These are phyloP conservation scores for Pluvialis apricaria DNA, from an alignment of 2,113 vertebrate genomes.

Conservation along the genomic window DNA sequence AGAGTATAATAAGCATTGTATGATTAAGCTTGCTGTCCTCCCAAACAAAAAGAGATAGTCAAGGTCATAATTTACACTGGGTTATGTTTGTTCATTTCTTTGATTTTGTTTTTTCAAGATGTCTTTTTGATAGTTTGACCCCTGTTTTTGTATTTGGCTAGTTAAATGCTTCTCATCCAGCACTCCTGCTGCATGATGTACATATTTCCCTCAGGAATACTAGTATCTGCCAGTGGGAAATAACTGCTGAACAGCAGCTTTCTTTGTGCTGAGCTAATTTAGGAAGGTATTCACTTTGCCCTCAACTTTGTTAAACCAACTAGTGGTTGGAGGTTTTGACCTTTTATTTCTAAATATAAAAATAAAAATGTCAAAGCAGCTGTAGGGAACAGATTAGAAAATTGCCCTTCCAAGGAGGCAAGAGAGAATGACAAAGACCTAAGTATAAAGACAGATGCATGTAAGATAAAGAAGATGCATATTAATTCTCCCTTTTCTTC, in stretches of 20 bases:
- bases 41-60: not conserved
- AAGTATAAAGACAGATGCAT: not conserved
- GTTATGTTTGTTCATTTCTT: not conserved
- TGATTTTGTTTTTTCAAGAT: not conserved
- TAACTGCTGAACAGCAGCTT: not conserved
- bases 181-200: not conserved
- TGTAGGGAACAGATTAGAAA: not conserved
- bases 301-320: not conserved
- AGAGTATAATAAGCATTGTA: not conserved
- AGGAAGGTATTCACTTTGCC: not conserved
- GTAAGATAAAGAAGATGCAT: not conserved
- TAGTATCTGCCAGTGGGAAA: not conserved
- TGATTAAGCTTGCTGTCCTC: not conserved
- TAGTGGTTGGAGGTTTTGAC: not conserved
- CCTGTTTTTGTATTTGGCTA: not conserved
- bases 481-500: not conserved
- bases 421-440: not conserved
- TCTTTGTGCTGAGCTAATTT: not conserved
- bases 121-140: not conserved
- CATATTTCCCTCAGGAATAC: not conserved
- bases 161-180: not conserved
- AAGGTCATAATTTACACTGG: not conserved
- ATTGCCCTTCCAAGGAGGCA: not conserved
- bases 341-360: slow-evolving; percentile 6
- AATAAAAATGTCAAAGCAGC: not conserved